These are phyloP conservation scores for Gastrophryne carolinensis DNA, from an alignment of 2,797 vertebrate genomes.

Conservation along the genomic window DNA sequence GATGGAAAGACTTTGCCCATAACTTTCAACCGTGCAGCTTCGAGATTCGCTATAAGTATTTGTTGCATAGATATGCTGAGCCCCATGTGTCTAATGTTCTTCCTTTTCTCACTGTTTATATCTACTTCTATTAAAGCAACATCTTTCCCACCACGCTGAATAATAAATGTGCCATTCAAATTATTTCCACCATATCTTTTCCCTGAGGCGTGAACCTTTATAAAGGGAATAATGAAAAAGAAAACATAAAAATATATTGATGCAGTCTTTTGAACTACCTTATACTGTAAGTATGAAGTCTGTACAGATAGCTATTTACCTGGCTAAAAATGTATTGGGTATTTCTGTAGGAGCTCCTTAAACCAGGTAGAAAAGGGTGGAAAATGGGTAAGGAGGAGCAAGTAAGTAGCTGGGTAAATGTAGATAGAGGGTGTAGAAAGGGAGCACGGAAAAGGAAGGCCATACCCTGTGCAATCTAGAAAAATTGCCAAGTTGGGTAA, in stretches of 20 bases:
- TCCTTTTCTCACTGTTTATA: constrained; percentile 59
- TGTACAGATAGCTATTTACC: too few species aligned
- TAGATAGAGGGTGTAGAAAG: too few species aligned
- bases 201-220: constrained; percentile 68
- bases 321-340: too few species aligned
- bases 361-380: too few species aligned
- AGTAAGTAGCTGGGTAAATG: too few species aligned
- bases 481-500: too few species aligned
- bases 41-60: constrained; percentile 61
- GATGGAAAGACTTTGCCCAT: constrained; percentile 68
- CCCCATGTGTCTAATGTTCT: constrained; percentile 52
- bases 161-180: constrained; percentile 65
- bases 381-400: too few species aligned
- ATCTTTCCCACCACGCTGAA: constrained; percentile 66
- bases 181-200: constrained; percentile 53
- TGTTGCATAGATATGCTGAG: constrained; percentile 69
- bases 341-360: too few species aligned
- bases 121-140: constrained; percentile 65
- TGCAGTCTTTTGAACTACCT: too few species aligned
- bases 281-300: too few species aligned
- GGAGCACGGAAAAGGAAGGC: too few species aligned
- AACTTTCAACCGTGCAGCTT: constrained; percentile 65
- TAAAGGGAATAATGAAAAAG: not conserved
- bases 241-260: not conserved
- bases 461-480: too few species aligned